Evolutionary conservation across 1,140 invertebrate genomes (phyloP).

Genomic region (Brachionus rubens): DNA sequence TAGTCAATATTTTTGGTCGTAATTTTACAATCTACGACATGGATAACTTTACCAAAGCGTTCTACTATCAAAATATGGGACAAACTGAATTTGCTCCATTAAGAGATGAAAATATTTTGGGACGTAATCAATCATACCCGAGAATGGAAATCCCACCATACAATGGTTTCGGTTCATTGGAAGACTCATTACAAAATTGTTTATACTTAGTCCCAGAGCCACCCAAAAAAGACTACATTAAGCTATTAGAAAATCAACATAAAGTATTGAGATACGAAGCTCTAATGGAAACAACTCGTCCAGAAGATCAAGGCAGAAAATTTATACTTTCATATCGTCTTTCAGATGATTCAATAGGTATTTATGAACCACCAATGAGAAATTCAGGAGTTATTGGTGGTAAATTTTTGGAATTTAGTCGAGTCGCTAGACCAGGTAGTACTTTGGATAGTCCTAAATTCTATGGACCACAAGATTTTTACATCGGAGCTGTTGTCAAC

Average conservation of each 20-base stretch:
- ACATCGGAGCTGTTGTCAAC: slow-evolving; percentile 58
- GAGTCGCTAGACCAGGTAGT: slow-evolving; percentile 57
- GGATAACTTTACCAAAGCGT: slow-evolving; percentile 74
- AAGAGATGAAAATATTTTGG: slow-evolving; percentile 49
- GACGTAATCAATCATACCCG: slow-evolving; percentile 50
- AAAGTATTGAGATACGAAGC: slow-evolving; percentile 62
- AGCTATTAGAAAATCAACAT: slow-evolving; percentile 75
- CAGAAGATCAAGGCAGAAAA: slow-evolving; percentile 56
- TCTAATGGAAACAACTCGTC: slow-evolving; percentile 50
- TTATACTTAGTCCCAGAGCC: slow-evolving; percentile 68
- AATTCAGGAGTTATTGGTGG: slow-evolving; percentile 60
- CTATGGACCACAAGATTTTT: slow-evolving; percentile 60
- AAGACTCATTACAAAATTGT: slow-evolving; percentile 72
- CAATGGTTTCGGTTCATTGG: slow-evolving; percentile 79
- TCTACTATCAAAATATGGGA: slow-evolving; percentile 69
- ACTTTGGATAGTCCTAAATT: slow-evolving; percentile 55
- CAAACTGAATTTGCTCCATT: slow-evolving; percentile 59
- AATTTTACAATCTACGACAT: slow-evolving; percentile 75
- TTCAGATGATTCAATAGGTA: slow-evolving; percentile 59
- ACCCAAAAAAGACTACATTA: slow-evolving; percentile 73
- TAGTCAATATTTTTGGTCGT: slow-evolving; percentile 75
- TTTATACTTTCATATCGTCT: slow-evolving; percentile 60
- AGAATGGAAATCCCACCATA: slow-evolving; percentile 70
- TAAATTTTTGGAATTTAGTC: slow-evolving; percentile 59
- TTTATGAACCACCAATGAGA: slow-evolving; percentile 59